These are phyloP conservation scores for Pteruthius melanotis DNA, from an alignment of 2,113 vertebrate genomes.

Conservation along the genomic window DNA sequence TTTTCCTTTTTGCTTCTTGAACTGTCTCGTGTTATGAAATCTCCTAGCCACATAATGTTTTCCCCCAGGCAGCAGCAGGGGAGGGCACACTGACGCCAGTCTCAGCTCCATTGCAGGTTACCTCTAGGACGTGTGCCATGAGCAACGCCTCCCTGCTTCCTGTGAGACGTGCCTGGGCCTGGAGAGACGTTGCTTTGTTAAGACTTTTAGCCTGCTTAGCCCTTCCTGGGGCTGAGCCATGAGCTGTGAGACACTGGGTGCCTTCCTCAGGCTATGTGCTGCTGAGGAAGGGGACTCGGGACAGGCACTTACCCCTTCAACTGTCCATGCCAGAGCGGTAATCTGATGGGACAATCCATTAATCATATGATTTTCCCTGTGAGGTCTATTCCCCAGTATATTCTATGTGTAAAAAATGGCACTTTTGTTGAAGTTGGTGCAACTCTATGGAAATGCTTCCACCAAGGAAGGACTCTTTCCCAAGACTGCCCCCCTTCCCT, in stretches of 20 bases:
- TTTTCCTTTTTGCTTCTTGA: neutral
- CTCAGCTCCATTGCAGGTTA: neutral
- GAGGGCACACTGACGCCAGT: neutral
- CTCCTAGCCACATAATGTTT: neutral
- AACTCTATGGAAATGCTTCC: neutral
- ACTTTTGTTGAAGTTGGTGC: neutral
- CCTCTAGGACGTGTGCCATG: neutral
- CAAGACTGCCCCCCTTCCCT: neutral
- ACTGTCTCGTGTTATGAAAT: neutral
- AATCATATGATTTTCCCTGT: neutral
- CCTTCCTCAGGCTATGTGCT: neutral
- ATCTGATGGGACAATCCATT: neutral
- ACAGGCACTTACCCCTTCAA: neutral
- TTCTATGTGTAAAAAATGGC: neutral
- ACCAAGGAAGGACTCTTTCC: neutral
- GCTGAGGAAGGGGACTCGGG: neutral
- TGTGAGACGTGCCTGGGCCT: neutral
- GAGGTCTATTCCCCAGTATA: neutral
- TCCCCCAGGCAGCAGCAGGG: neutral
- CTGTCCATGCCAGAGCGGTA: no score
- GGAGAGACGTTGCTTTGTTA: neutral
- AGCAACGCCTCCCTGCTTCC: neutral
- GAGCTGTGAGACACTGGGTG: neutral
- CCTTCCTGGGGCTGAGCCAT: neutral
- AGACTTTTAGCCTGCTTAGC: constrained; percentile 4